Percentiles rank a stretch among this genome's conserved stretches.
Evolutionary conservation across 2,113 vertebrate genomes (phyloP).

Genomic region (Formicarius rufipectus): DNA sequence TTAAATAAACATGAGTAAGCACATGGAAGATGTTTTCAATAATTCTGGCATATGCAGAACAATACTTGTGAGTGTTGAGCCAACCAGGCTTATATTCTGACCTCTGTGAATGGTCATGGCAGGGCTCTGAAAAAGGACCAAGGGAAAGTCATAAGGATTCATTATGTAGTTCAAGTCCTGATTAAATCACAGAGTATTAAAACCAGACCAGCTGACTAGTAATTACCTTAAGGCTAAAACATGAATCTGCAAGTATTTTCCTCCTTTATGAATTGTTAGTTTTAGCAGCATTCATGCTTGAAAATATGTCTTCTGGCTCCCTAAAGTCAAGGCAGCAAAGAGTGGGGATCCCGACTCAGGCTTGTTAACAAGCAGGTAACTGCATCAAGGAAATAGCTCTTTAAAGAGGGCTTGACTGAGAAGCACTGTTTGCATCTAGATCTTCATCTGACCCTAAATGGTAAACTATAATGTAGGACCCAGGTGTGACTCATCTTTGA

Average conservation of each 20-base stretch:
- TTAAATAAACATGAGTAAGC: background rate
- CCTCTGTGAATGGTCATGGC: background rate
- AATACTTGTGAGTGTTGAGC: background rate
- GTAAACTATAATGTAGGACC: background rate
- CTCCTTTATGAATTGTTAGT: background rate
- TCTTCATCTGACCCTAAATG: background rate
- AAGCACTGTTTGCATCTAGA: background rate
- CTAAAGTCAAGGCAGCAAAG: background rate
- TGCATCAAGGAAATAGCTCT: background rate
- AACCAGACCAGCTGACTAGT: background rate
- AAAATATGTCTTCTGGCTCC: background rate
- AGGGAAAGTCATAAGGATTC: background rate
- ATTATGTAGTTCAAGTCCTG: background rate
- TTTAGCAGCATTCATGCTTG: background rate
- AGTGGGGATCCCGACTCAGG: accelerated
- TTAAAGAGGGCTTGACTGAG: background rate
- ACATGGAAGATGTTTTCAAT: background rate
- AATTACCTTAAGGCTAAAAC: background rate
- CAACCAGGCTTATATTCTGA: background rate
- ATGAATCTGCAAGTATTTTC: background rate
- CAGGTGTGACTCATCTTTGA: background rate
- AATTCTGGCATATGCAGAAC: background rate
- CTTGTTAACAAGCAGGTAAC: background rate
- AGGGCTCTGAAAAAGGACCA: background rate
- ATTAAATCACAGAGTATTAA: background rate